These are phyloP conservation scores for Netelia inedita DNA, from an alignment of 2,888 invertebrate species.

Conservation along the genomic window DNA sequence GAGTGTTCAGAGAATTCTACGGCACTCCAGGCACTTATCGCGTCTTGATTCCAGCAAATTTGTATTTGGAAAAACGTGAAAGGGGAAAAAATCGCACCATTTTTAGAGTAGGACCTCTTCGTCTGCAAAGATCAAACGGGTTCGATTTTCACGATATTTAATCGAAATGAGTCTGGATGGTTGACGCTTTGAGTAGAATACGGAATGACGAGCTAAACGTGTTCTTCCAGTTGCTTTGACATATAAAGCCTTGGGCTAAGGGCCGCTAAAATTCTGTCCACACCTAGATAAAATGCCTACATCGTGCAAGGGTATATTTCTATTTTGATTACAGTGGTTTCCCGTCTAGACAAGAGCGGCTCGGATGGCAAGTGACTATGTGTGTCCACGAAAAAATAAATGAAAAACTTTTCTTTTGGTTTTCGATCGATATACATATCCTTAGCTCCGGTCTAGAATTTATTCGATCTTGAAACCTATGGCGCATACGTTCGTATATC, in stretches of 20 bases:
- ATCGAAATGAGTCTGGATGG: not conserved
- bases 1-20: no score
- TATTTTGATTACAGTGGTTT: slow-evolving; percentile 9
- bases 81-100: no score
- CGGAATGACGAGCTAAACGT: not conserved
- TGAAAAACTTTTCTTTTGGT: slow-evolving; percentile 2
- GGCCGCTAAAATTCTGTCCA: slow-evolving; percentile 13
- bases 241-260: slow-evolving; percentile 37
- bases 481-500: slow-evolving; percentile 3
- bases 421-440: slow-evolving; percentile 14
- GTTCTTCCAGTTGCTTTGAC: slow-evolving; percentile 32
- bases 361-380: slow-evolving; percentile 35
- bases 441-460: slow-evolving; percentile 11
- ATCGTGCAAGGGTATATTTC: slow-evolving; percentile 24
- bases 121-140: not conserved
- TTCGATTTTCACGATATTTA: not conserved
- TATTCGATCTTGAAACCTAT: slow-evolving; percentile 19
- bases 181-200: not conserved
- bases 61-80: not conserved
- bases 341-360: slow-evolving; percentile 29
- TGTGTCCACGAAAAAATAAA: slow-evolving; percentile 14
- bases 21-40: no score
- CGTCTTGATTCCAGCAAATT: not conserved
- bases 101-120: not conserved
- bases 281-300: slow-evolving; percentile 14